These are phyloP conservation scores for Petrocephalus microphthalmus DNA, from an alignment of 2,113 vertebrate species.

Conservation along the genomic window DNA sequence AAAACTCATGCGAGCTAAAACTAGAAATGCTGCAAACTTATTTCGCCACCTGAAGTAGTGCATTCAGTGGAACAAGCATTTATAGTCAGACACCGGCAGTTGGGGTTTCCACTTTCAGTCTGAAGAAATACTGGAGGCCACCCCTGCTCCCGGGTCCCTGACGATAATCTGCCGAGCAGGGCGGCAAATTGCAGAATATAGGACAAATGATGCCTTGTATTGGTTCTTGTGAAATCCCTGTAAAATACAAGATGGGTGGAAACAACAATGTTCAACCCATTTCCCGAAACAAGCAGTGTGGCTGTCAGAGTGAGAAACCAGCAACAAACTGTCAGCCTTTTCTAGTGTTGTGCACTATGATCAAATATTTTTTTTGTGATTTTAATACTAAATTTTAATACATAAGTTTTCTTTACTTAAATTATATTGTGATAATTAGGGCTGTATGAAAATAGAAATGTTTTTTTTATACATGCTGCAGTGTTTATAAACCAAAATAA, in stretches of 20 bases:
- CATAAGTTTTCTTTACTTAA: too few species aligned
- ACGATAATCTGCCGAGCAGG: neutral
- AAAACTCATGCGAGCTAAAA: neutral
- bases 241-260: neutral
- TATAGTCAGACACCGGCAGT: neutral
- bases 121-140: neutral
- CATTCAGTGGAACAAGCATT: neutral
- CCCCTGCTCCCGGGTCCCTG: neutral
- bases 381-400: too few species aligned
- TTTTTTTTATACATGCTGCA: neutral
- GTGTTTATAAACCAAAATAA: neutral
- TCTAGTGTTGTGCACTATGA: neutral
- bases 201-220: neutral
- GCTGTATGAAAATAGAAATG: neutral
- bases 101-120: neutral
- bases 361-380: too few species aligned
- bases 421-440: neutral
- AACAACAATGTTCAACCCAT: neutral
- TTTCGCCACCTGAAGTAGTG: neutral
- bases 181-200: neutral
- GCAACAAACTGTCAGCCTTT: neutral
- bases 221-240: neutral
- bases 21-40: neutral
- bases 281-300: neutral
- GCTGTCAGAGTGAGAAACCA: neutral